A percentile compares a stretch with the other conserved stretches of the same genome.
Evolutionary conservation across 2,888 invertebrate species (phyloP).

Genomic region (Rambutsinella grinnellia): DNA sequence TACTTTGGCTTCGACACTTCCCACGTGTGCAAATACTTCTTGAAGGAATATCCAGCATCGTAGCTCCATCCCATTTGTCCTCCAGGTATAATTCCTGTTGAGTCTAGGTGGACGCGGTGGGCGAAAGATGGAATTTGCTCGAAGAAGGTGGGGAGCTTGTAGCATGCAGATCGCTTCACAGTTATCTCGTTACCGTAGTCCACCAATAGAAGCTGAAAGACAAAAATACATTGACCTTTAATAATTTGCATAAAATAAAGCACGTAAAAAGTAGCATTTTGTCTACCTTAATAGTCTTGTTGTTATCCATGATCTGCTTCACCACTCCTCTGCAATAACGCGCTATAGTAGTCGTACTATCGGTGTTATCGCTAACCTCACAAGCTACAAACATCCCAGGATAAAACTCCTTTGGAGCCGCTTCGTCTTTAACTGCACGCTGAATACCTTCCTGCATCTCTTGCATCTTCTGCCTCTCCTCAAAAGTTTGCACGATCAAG

Average conservation of each 20-base stretch:
- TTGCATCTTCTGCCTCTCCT: not conserved
- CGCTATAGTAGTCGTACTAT: not conserved
- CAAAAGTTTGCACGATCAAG: slow-evolving; percentile 6
- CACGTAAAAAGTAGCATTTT: too few relatives aligned
- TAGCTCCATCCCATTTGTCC: slow-evolving; percentile 14
- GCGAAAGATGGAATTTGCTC: slow-evolving; percentile 30
- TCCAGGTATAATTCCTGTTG: not conserved
- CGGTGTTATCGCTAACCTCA: not conserved
- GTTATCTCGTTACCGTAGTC: slow-evolving; percentile 40
- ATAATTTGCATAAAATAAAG: not conserved
- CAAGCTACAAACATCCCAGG: slow-evolving; percentile 14
- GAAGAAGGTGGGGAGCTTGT: slow-evolving; percentile 31
- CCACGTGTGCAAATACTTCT: slow-evolving; percentile 31
- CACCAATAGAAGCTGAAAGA: slow-evolving; percentile 32
- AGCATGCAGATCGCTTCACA: not conserved
- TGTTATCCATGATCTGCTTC: not conserved
- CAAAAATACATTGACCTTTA: not conserved
- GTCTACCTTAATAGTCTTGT: not conserved
- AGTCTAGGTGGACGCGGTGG: slow-evolving; percentile 42
- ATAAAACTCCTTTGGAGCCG: not conserved
- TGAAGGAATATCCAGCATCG: slow-evolving; percentile 17
- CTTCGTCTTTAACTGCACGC: not conserved
- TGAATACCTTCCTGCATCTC: slow-evolving; percentile 12
- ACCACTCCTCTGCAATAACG: slow-evolving; percentile 28
- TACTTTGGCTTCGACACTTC: slow-evolving; percentile 3